Evolutionary conservation across 2,797 vertebrate genomes (phyloP).

Genomic region (Triplophysa yarkandensis): DNA sequence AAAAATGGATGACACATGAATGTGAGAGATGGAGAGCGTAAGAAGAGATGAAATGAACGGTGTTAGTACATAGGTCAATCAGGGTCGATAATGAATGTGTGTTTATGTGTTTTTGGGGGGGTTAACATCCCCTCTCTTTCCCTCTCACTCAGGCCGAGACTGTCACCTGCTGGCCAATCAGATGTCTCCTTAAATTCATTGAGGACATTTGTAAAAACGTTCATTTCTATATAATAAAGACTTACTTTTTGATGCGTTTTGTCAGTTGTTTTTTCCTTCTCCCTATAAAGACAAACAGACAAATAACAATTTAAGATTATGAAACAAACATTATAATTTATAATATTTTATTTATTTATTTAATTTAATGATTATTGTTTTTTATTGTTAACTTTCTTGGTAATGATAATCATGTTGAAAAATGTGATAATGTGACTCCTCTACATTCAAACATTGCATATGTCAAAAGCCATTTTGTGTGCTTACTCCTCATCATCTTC

Average conservation of each 20-base stretch:
- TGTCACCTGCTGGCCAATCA: constrained; percentile 76
- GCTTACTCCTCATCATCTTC: constrained; percentile 67
- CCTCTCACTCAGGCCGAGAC: constrained; percentile 41
- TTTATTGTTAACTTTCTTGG: too few species aligned
- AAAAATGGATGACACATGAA: constrained; percentile 55
- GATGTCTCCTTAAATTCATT: not conserved
- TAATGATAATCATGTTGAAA: too few species aligned
- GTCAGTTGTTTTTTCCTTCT: constrained; percentile 68
- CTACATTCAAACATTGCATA: too few species aligned
- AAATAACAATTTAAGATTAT: not conserved
- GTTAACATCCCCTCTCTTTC: not conserved
- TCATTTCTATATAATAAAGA: not conserved
- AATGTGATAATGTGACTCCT: too few species aligned
- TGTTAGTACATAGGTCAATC: not conserved
- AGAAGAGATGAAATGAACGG: constrained; percentile 61
- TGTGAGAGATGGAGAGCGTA: not conserved
- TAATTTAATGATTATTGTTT: too few species aligned
- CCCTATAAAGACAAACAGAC: constrained; percentile 45
- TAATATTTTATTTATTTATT: too few species aligned
- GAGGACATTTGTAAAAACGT: not conserved
- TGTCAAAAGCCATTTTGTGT: not conserved
- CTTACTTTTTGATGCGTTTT: constrained; percentile 68
- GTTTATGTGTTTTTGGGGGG: not conserved
- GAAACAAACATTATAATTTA: not conserved
- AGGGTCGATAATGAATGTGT: not conserved